These are phyloP conservation scores for Carduelis carduelis DNA, from an alignment of 2,797 vertebrate species.

Conservation along the genomic window DNA sequence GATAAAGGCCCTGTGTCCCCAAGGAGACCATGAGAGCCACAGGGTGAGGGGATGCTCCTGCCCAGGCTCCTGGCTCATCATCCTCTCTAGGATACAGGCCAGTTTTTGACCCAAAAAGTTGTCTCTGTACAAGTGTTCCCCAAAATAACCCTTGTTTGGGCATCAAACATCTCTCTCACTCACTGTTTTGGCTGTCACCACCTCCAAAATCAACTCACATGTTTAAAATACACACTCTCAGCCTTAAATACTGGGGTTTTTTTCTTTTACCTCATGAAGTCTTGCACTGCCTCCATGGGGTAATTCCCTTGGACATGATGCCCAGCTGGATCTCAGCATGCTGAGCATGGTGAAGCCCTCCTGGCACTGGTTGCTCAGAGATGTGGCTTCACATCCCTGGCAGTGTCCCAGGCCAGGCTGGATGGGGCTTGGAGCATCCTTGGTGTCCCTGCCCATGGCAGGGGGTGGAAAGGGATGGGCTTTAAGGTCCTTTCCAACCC, in stretches of 20 bases:
- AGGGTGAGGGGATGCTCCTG: rapidly evolving
- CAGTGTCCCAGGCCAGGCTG: background rate
- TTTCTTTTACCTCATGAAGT: background rate
- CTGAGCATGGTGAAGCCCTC: background rate
- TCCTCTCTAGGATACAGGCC: background rate
- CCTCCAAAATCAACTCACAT: background rate
- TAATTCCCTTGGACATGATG: background rate
- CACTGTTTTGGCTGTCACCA: background rate
- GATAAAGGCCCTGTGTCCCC: background rate
- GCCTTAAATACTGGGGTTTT: background rate
- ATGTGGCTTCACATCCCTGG: background rate
- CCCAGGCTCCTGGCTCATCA: background rate
- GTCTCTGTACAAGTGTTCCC: background rate
- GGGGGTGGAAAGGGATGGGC: rapidly evolving
- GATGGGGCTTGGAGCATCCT: background rate
- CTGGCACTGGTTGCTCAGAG: background rate
- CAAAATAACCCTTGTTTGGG: background rate
- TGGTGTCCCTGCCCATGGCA: background rate
- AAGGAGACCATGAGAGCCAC: rapidly evolving
- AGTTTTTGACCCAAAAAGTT: background rate
- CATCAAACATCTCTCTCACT: background rate
- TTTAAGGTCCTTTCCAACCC: background rate
- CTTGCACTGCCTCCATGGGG: background rate
- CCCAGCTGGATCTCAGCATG: background rate
- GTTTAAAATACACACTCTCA: background rate